Evolutionary conservation across 1,140 invertebrate species (phyloP).

Genomic region (Leptinotarsa texana): DNA sequence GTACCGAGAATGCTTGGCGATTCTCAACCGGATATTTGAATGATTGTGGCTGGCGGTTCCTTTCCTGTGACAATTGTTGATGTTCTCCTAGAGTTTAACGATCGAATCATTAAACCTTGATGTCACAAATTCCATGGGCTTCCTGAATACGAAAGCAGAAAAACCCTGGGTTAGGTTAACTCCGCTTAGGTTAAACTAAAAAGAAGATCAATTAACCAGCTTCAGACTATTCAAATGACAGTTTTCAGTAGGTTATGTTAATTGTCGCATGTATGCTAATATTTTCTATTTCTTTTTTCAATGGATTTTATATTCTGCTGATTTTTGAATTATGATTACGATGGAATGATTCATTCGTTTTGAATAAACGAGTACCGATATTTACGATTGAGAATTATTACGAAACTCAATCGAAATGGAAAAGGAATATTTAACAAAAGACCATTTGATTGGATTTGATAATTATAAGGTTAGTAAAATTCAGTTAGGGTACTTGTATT

Average conservation of each 20-base stretch:
- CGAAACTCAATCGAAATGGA: conserved; percentile 53
- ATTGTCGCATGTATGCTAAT: conserved; percentile 7
- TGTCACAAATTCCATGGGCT: too few species aligned
- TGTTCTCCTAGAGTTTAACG: too few species aligned
- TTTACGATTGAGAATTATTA: background rate
- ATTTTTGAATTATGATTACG: conserved; percentile 9
- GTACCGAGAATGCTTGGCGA: too few species aligned
- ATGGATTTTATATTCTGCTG: background rate
- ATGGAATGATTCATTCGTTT: conserved; percentile 1
- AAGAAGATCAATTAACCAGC: too few species aligned
- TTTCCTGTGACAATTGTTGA: too few species aligned
- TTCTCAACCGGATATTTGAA: too few species aligned
- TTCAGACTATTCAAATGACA: background rate
- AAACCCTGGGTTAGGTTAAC: too few species aligned
- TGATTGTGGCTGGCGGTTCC: too few species aligned
- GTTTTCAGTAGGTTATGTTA: conserved; percentile 1
- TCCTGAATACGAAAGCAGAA: too few species aligned
- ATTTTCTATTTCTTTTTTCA: conserved; percentile 6
- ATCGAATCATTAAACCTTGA: too few species aligned
- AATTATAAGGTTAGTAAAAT: conserved; percentile 81
- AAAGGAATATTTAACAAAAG: conserved; percentile 74
- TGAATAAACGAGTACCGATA: background rate
- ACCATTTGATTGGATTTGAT: conserved; percentile 87
- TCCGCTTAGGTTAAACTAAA: too few species aligned
- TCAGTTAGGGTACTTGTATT: too few species aligned